These are phyloP conservation scores for Ceyx margarethae DNA, from an alignment of 2,113 vertebrate genomes.

Conservation along the genomic window DNA sequence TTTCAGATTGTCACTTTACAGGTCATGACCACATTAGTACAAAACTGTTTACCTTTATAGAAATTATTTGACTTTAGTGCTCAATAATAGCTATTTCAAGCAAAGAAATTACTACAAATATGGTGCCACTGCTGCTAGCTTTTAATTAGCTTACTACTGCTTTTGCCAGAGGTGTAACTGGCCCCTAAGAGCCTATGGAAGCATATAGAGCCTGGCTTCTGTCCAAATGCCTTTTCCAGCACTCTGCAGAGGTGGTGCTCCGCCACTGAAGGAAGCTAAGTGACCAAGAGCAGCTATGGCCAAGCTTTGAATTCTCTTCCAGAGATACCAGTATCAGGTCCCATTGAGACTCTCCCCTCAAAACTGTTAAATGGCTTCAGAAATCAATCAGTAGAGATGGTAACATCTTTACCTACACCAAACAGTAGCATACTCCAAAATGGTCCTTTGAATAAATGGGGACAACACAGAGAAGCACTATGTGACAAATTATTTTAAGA, in stretches of 20 bases:
- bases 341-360: fast-evolving
- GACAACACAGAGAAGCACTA: background rate
- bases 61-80: slow-evolving; percentile 69
- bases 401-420: fast-evolving
- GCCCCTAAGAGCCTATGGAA: background rate
- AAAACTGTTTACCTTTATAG: slow-evolving; percentile 71
- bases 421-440: background rate
- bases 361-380: background rate
- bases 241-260: background rate
- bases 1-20: slow-evolving; percentile 74
- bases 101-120: background rate
- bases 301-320: background rate
- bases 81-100: slow-evolving; percentile 22
- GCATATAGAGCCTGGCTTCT: background rate
- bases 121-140: background rate
- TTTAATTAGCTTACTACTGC: slow-evolving; percentile 34
- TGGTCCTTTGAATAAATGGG: background rate
- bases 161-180: background rate
- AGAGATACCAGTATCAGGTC: background rate
- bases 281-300: background rate
- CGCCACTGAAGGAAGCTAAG: background rate
- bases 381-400: background rate
- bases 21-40: slow-evolving; percentile 61
- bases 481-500: background rate
- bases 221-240: background rate